Percentiles rank a stretch among this genome's conserved stretches.
Evolutionary conservation across 2,888 invertebrate genomes (phyloP).

Genomic region (Lepas anatifera): DNA sequence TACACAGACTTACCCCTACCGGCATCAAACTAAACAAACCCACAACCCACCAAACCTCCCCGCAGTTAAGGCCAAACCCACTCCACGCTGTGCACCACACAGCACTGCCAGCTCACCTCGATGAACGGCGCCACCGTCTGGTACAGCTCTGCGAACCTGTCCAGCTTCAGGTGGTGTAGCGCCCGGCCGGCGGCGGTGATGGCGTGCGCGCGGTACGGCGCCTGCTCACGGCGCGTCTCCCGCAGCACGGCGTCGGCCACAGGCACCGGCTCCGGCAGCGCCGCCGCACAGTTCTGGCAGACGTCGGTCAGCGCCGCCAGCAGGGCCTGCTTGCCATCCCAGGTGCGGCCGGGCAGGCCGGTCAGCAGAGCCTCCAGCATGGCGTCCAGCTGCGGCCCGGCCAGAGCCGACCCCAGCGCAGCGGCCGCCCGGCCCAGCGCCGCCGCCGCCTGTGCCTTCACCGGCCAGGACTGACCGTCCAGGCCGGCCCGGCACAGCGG

Average conservation of each 20-base stretch:
- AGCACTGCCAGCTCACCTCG: too few relatives aligned
- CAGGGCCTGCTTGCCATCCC: conserved; percentile 77
- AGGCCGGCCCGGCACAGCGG: conserved; percentile 55
- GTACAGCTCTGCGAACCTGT: conserved; percentile 48
- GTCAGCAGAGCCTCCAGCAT: conserved; percentile 53
- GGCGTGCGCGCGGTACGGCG: conserved; percentile 59
- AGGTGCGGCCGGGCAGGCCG: conserved; percentile 68
- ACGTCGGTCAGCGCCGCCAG: conserved; percentile 59
- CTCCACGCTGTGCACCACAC: too few relatives aligned
- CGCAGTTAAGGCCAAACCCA: too few relatives aligned
- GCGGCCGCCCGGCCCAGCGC: conserved; percentile 66
- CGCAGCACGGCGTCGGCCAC: conserved; percentile 53
- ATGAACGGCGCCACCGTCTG: conserved; percentile 22
- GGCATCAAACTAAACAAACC: too few relatives aligned
- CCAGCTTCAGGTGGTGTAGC: conserved; percentile 52
- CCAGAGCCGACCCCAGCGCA: conserved; percentile 51
- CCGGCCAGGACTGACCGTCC: conserved; percentile 72
- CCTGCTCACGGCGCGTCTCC: conserved; percentile 69
- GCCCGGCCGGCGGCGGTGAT: conserved; percentile 59
- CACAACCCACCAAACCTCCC: too few relatives aligned
- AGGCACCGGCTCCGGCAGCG: conserved; percentile 46
- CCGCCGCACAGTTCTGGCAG: conserved; percentile 25
- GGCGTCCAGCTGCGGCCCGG: conserved; percentile 47
- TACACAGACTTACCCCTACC: too few relatives aligned
- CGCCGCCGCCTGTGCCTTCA: conserved; percentile 74